phyloP scores from a whole-genome alignment of 2,888 invertebrate species.

The Hypena proboscidalis region DNA sequence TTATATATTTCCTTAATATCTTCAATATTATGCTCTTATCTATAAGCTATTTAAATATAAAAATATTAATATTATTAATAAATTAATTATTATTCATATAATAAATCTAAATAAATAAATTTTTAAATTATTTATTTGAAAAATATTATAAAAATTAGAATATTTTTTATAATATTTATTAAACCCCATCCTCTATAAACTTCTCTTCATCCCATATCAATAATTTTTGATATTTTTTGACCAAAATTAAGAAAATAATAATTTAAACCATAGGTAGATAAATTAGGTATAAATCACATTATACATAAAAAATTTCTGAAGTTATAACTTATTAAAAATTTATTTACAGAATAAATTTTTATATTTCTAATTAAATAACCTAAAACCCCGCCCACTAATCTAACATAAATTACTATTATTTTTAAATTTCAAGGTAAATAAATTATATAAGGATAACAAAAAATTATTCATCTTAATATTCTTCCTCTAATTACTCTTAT shows the following conservation, averaged over 20 bases:
- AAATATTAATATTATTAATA: conserved; percentile 45
- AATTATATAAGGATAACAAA: conserved; percentile 81
- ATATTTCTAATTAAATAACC: conserved; percentile 76
- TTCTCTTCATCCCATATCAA: conserved; percentile 82
- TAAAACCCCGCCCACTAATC: conserved; percentile 66
- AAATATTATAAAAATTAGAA: conserved; percentile 66
- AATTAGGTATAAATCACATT: conserved; percentile 84
- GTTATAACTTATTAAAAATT: conserved; percentile 64
- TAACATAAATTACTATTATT: conserved; percentile 81
- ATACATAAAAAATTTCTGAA: conserved; percentile 61
- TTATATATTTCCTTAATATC: too few species aligned
- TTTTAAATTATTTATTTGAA: conserved; percentile 80
- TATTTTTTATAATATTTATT: conserved; percentile 64
- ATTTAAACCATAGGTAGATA: conserved; percentile 75
- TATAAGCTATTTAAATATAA: too few species aligned
- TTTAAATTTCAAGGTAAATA: conserved; percentile 82
- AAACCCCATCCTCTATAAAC: conserved; percentile 74
- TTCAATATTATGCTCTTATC: too few species aligned
- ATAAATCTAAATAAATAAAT: conserved; percentile 79
- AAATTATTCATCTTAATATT: conserved; percentile 83
- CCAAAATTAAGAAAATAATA: conserved; percentile 75
- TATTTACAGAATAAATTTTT: conserved; percentile 70
- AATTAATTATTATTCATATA: conserved; percentile 61
- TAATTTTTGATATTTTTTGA: conserved; percentile 64
- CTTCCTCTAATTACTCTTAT: conserved; percentile 83